phyloP scores from a whole-genome alignment of 2,888 invertebrate genomes.

The Harpalus rufipes region DNA sequence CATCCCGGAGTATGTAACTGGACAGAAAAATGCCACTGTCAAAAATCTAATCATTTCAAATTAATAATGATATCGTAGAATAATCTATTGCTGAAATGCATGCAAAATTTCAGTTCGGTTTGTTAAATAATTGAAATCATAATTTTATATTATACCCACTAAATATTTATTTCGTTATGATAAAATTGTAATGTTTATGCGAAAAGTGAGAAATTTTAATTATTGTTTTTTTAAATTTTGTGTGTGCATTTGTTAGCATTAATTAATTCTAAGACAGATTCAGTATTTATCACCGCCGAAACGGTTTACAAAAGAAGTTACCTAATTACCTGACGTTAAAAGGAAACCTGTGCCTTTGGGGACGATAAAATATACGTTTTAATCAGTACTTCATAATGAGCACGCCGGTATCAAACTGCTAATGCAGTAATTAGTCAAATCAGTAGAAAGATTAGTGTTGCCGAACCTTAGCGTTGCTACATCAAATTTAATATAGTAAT shows the following conservation, averaged over 20 bases:
- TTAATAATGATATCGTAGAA: too few species aligned
- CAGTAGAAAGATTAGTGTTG: constrained; percentile 55
- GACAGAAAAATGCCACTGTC: too few species aligned
- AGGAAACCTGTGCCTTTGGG: constrained; percentile 57
- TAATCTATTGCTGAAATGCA: too few species aligned
- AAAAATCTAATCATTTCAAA: too few species aligned
- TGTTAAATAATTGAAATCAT: too few species aligned
- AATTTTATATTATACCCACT: too few species aligned
- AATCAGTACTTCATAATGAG: constrained; percentile 63
- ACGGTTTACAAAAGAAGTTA: constrained; percentile 29
- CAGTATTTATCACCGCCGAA: constrained; percentile 17
- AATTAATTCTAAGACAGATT: constrained; percentile 5
- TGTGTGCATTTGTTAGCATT: constrained; percentile 8
- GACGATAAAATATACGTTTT: constrained; percentile 66
- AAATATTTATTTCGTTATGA: too few species aligned
- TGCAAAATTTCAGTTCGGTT: too few species aligned
- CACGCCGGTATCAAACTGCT: constrained; percentile 60
- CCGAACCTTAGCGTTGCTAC: constrained; percentile 14
- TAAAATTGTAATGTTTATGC: too few species aligned
- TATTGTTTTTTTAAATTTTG: not conserved
- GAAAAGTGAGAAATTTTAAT: too few species aligned
- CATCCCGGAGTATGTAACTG: too few species aligned
- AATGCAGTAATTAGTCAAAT: constrained; percentile 65
- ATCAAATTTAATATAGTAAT: constrained; percentile 56
- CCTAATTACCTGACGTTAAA: constrained; percentile 60